Percentiles rank a stretch among this genome's conserved stretches.
Evolutionary conservation across 2,797 vertebrate genomes (phyloP).

Genomic region (Macropus fuliginosus): DNA sequence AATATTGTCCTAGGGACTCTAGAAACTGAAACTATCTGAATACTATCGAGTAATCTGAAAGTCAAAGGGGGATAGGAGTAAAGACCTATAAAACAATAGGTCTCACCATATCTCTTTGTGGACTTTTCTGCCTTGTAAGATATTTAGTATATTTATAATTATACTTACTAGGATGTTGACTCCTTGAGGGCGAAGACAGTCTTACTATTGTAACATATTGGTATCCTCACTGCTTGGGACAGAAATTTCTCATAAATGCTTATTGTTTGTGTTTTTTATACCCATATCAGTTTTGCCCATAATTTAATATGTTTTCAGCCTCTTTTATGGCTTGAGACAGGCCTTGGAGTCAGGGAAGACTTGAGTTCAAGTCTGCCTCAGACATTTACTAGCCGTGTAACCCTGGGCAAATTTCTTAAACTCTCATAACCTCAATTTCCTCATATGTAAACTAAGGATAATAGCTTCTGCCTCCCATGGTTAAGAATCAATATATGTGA

Average conservation of each 20-base stretch:
- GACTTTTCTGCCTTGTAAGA: neutral
- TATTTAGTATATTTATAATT: neutral
- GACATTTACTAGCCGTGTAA: neutral
- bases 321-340: neutral
- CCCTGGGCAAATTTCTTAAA: neutral
- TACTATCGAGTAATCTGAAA: neutral
- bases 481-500: neutral
- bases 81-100: neutral
- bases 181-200: neutral
- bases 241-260: neutral
- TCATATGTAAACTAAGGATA: neutral
- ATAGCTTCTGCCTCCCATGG: neutral
- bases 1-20: neutral
- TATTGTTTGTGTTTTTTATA: neutral
- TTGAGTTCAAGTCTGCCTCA: neutral
- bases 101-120: neutral
- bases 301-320: too few relatives aligned
- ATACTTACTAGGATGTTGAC: neutral
- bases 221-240: neutral
- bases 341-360: neutral
- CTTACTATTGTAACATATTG: neutral
- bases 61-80: neutral
- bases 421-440: neutral
- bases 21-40: neutral
- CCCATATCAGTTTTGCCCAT: too few relatives aligned